phyloP scores from a whole-genome alignment of 1,140 invertebrate genomes.

The Drosophila bocqueti region DNA sequence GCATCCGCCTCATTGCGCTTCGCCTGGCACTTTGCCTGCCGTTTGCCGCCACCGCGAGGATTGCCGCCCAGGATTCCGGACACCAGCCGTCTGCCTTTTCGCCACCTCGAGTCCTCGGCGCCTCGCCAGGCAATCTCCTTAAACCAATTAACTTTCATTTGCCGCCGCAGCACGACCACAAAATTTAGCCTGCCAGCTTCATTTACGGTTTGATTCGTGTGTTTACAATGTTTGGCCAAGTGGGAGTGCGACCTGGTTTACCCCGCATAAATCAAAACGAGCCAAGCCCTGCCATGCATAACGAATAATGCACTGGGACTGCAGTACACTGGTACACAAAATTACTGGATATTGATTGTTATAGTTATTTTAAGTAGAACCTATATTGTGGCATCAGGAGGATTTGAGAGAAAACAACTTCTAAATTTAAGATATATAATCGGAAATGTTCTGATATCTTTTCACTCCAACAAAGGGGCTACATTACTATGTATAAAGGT shows the following conservation, averaged over 20 bases:
- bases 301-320: background rate
- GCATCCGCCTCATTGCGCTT: slow-evolving; percentile 68
- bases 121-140: slow-evolving; percentile 41
- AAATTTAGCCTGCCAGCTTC: slow-evolving; percentile 45
- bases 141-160: slow-evolving; percentile 65
- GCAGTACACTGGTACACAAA: background rate
- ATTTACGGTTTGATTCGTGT: slow-evolving; percentile 36
- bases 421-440: no score
- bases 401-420: background rate
- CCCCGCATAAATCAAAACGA: slow-evolving; percentile 6
- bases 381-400: background rate
- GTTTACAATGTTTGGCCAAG: slow-evolving; percentile 43
- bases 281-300: background rate
- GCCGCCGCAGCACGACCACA: slow-evolving; percentile 43
- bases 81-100: slow-evolving; percentile 9
- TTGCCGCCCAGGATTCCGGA: slow-evolving; percentile 4
- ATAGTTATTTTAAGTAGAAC: background rate
- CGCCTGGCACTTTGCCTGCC: slow-evolving; percentile 34
- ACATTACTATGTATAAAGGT: no score
- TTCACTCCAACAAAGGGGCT: no score
- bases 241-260: slow-evolving; percentile 24
- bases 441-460: no score
- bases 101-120: slow-evolving; percentile 7
- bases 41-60: slow-evolving; percentile 2
- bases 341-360: background rate